These are phyloP conservation scores for Sinosuthora webbiana DNA, from an alignment of 2,113 vertebrate genomes.

Conservation along the genomic window DNA sequence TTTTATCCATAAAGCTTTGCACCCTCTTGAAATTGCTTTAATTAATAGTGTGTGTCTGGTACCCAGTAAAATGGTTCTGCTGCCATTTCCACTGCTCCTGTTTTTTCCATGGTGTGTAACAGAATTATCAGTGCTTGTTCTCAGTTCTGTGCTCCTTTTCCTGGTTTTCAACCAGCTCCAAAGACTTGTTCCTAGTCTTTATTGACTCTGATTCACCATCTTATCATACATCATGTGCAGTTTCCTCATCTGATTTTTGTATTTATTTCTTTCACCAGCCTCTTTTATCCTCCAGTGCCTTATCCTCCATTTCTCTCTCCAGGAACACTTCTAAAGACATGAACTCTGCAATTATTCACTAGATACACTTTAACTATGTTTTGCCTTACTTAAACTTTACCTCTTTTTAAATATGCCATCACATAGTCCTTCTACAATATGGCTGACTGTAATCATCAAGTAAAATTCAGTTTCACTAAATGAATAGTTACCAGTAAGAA, in stretches of 20 bases:
- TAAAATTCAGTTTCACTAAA: neutral
- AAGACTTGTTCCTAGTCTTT: neutral
- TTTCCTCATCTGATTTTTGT: neutral
- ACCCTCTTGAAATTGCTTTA: neutral
- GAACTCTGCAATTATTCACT: neutral
- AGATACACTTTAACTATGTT: neutral
- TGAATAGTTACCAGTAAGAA: neutral
- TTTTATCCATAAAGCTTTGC: neutral
- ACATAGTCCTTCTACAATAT: neutral
- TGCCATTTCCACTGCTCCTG: neutral
- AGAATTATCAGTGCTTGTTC: slow-evolving; percentile 5
- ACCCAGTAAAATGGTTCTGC: neutral
- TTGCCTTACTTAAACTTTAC: neutral
- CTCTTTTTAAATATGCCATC: neutral
- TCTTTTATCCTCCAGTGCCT: neutral
- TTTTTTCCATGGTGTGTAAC: neutral
- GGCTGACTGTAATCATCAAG: neutral
- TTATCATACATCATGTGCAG: neutral
- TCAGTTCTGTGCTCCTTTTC: neutral
- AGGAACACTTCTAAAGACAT: neutral
- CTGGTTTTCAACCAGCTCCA: neutral
- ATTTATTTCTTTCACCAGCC: neutral
- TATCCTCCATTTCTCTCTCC: neutral
- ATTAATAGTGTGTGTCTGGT: neutral
- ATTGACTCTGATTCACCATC: neutral